These are phyloP conservation scores for Gulo gulo DNA, from an alignment of 2,113 vertebrate species.

Conservation along the genomic window DNA sequence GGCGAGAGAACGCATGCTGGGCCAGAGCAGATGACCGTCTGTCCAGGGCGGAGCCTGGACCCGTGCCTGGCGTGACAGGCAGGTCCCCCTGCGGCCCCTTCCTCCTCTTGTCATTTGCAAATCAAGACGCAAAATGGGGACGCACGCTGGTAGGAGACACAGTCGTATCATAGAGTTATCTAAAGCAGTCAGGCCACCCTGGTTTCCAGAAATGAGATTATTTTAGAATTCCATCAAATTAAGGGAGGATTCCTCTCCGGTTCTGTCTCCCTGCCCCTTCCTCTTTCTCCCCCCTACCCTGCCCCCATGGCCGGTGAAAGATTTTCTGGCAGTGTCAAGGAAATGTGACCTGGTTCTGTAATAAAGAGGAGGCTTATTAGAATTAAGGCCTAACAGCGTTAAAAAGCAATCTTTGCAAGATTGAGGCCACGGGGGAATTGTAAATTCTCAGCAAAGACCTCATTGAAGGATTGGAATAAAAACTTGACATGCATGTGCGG, in stretches of 20 bases:
- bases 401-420: constrained; percentile 84
- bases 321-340: constrained; percentile 76
- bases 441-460: constrained; percentile 84
- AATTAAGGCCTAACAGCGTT: constrained; percentile 83
- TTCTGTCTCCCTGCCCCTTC: neutral
- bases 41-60: constrained; percentile 60
- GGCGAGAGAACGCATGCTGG: neutral
- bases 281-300: neutral
- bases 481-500: constrained; percentile 30
- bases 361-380: constrained; percentile 82
- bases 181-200: neutral
- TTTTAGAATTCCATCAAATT: neutral
- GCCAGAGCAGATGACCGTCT: constrained; percentile 22
- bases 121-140: neutral
- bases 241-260: neutral
- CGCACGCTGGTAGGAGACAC: neutral
- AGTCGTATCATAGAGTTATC: neutral
- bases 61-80: constrained; percentile 49
- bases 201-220: neutral
- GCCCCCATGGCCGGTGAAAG: constrained; percentile 16
- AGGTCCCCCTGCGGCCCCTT: neutral
- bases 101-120: neutral
- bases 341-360: constrained; percentile 82
- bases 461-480: constrained; percentile 76
- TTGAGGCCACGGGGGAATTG: constrained; percentile 82